phyloP scores from a whole-genome alignment of 2,797 vertebrate genomes.

The Poeciliopsis infans region DNA sequence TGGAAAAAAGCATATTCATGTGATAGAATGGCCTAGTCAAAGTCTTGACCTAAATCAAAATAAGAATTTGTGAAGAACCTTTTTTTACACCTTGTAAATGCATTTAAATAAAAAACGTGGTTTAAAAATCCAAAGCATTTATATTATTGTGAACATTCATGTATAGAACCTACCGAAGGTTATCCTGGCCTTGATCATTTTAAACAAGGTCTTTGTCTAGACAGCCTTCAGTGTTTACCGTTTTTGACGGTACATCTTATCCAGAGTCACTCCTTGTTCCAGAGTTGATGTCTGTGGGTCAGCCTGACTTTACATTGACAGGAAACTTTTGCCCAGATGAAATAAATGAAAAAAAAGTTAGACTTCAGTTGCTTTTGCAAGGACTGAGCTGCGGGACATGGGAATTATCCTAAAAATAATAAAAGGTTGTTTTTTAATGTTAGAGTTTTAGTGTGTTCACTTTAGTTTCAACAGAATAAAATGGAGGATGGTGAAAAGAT shows the following conservation, averaged over 20 bases:
- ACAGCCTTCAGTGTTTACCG: conserved; percentile 16
- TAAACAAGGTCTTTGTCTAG: conserved; percentile 19
- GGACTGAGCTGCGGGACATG: neutral
- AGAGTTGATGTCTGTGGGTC: conserved; percentile 2
- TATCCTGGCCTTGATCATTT: neutral
- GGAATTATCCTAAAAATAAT: neutral
- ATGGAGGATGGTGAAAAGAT: neutral
- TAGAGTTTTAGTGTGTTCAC: neutral
- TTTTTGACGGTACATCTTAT: conserved; percentile 8
- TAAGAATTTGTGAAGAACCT: neutral
- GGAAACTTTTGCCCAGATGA: conserved; percentile 14
- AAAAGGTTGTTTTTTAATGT: neutral
- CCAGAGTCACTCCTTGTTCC: neutral
- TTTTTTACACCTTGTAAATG: neutral
- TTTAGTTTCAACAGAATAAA: neutral
- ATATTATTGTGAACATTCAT: neutral
- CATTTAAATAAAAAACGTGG: neutral
- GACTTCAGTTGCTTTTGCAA: neutral
- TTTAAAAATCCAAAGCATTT: neutral
- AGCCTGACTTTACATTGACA: conserved; percentile 5
- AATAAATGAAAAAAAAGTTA: neutral
- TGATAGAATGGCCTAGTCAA: neutral
- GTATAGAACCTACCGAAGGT: neutral
- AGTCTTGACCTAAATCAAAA: neutral
- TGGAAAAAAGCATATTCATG: neutral